Evolutionary conservation across 2,113 vertebrate species (phyloP).

Genomic region (Tichodroma muraria): DNA sequence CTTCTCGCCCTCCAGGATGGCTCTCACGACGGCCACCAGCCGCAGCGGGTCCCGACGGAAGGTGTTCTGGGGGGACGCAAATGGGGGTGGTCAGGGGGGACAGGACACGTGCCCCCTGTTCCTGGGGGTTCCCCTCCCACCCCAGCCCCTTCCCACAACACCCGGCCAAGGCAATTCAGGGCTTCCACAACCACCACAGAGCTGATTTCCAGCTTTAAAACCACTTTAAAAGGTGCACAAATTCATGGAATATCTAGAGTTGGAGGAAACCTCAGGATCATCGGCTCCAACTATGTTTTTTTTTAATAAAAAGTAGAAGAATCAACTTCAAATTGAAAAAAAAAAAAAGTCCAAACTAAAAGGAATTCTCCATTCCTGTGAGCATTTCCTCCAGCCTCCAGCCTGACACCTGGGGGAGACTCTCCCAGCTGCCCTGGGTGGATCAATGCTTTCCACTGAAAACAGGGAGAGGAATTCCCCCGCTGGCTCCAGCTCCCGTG

Average conservation of each 20-base stretch:
- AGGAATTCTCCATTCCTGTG: neutral
- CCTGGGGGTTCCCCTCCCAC: neutral
- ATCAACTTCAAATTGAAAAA: neutral
- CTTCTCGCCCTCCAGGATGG: conserved; percentile 71
- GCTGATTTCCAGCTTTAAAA: neutral
- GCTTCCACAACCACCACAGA: neutral
- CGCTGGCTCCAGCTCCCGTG: neutral
- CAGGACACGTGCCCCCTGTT: accelerated
- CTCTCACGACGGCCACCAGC: conserved; percentile 57
- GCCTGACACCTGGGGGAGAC: neutral
- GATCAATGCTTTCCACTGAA: neutral
- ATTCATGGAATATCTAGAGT: neutral
- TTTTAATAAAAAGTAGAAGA: neutral
- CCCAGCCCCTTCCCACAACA: neutral
- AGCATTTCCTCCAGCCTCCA: neutral
- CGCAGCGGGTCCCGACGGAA: conserved; percentile 68
- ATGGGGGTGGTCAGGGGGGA: neutral
- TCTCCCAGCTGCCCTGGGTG: neutral
- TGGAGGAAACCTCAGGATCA: neutral
- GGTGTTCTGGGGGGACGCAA: conserved; percentile 6
- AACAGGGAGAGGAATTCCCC: conserved; percentile 11
- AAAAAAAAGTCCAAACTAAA: neutral
- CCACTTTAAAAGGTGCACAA: accelerated
- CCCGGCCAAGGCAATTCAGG: accelerated
- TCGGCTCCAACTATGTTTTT: accelerated